Evolutionary conservation across 2,888 invertebrate genomes (phyloP), one percentile per base, ranked within the genome.

Genomic region (Drosophila ezoana): DNA sequence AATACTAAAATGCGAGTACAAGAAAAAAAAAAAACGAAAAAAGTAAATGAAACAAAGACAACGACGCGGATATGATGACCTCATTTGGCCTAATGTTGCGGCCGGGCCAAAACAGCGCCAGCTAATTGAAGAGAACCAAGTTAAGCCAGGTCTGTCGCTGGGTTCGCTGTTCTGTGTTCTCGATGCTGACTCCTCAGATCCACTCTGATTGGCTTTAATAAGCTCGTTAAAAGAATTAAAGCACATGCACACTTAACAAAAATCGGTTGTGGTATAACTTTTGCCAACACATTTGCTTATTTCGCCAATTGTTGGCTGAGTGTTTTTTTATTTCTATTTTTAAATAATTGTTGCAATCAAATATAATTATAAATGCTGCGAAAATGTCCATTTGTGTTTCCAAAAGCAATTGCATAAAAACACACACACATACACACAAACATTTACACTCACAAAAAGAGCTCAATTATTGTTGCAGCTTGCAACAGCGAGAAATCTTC

Each of bases 271-370:
- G 49, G 4, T 32, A 16, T 28, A 16, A 67, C 62, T 72, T 69
- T 56, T 59, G 69, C 63, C 74, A 63, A 74, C 73, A 72, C 68
- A 57, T 62, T 72, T 60, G 47, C 35, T 45, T 33, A 54, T 60
- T 49, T 74, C 20, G 43, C 56, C 59, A 48, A 70, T 64, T 75
- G 69, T 13, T 63, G 56, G 33, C 47, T 45, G 48, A 57, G 41
- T 52, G 23, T 49, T 64, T 45, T 45, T 44, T 49, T 11, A 53
- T 54, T 58, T 66, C 68, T 53, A 60, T 72, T 79, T 85, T 81
- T 79, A 60, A 76, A 87, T 83, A 83, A 87, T 83, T 77, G 83
- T 77, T 60, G 88, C 86, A 88, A 85, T 88, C 76, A 86, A 87
- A 79, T 67, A 68, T 81, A 88, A 88, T 85, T 88, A 73, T 79